Evolutionary conservation across 2,888 invertebrate genomes (phyloP).

Genomic region (Lypha dubia): DNA sequence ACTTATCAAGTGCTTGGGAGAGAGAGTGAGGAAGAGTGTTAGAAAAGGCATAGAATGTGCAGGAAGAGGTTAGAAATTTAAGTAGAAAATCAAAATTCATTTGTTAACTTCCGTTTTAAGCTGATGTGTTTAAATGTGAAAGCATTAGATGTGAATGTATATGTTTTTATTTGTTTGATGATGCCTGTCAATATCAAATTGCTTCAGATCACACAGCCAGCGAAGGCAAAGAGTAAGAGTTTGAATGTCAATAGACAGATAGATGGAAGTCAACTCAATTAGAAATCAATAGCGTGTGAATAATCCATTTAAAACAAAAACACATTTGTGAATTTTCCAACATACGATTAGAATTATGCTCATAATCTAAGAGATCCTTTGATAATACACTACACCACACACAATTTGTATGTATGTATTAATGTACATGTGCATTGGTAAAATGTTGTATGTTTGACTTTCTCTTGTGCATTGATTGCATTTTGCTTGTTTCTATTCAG

Average conservation of each 20-base stretch:
- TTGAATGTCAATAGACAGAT: slow-evolving; percentile 81
- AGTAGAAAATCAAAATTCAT: slow-evolving; percentile 78
- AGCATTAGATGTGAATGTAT: slow-evolving; percentile 25
- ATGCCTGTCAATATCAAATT: slow-evolving; percentile 67
- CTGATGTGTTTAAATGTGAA: slow-evolving; percentile 47
- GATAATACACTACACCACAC: not conserved
- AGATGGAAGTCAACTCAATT: slow-evolving; percentile 83
- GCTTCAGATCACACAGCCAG: slow-evolving; percentile 8
- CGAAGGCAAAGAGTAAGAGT: not conserved
- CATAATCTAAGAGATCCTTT: slow-evolving; percentile 49
- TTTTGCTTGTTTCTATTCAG: slow-evolving; percentile 76
- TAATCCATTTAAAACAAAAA: slow-evolving; percentile 80
- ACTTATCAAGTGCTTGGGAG: not conserved
- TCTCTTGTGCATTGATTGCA: slow-evolving; percentile 78
- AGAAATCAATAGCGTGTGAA: slow-evolving; percentile 84
- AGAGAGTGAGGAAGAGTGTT: not conserved
- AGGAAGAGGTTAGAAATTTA: slow-evolving; percentile 21
- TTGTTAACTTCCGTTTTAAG: slow-evolving; percentile 79
- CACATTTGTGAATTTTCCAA: slow-evolving; percentile 53
- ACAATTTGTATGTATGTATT: not conserved
- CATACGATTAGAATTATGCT: slow-evolving; percentile 22
- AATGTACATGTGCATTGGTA: not conserved
- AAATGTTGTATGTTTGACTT: slow-evolving; percentile 36
- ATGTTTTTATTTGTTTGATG: slow-evolving; percentile 52
- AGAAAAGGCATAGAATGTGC: too few relatives aligned